phyloP scores from a whole-genome alignment of 2,113 vertebrate species.

The Bothrops jararaca region DNA sequence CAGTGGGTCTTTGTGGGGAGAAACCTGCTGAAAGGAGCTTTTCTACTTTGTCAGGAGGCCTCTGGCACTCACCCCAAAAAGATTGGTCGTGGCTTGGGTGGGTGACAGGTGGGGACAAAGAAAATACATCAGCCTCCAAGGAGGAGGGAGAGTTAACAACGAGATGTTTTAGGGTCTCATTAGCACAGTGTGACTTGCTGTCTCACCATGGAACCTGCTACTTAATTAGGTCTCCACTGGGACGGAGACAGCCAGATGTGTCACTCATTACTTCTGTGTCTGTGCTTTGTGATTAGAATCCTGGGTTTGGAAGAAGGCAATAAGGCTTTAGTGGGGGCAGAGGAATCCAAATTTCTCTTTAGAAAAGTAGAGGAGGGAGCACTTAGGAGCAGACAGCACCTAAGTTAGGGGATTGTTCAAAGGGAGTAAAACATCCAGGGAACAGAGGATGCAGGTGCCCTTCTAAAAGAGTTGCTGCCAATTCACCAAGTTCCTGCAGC shows the following conservation, averaged over 20 bases:
- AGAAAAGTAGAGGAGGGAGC: neutral
- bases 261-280: conserved; percentile 19
- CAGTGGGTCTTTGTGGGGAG: neutral
- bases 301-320: neutral
- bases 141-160: conserved; percentile 11
- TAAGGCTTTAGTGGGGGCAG: neutral
- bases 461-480: neutral
- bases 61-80: neutral
- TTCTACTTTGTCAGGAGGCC: neutral
- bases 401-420: neutral
- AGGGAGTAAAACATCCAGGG: neutral
- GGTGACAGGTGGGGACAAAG: conserved; percentile 17
- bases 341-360: neutral
- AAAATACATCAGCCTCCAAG: neutral
- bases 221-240: conserved; percentile 31
- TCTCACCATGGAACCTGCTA: conserved; percentile 23
- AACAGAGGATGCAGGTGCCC: no score
- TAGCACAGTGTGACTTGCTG: conserved; percentile 32
- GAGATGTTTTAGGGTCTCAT: conserved; percentile 34
- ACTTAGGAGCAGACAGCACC: no score
- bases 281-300: conserved; percentile 1
- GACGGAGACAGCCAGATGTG: conserved; percentile 16
- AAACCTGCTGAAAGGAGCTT: neutral
- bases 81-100: neutral
- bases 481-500: neutral